Conservation (phyloP, 2,797 vertebrate species). For the Trichosurus vulpecula region DNA sequence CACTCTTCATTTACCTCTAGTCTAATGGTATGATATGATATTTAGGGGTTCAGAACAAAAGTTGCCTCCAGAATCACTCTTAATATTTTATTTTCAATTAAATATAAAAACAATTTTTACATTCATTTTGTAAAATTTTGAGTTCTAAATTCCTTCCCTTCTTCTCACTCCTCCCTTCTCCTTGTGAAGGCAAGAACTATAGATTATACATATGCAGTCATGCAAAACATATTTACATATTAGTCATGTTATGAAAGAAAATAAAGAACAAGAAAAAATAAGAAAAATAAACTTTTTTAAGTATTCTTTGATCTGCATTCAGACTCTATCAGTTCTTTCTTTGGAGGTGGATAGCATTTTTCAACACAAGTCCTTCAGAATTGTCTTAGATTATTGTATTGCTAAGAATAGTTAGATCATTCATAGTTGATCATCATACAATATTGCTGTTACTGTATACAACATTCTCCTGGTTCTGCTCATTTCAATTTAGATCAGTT, state of each 20-base stretch:
- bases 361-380: background rate
- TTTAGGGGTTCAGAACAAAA: background rate
- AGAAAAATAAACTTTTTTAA: background rate
- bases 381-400: background rate
- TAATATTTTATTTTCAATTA: background rate
- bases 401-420: background rate
- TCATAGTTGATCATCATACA: background rate
- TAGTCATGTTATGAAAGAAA: background rate
- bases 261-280: background rate
- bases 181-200: background rate
- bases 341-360: background rate
- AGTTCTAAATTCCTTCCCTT: background rate
- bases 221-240: background rate
- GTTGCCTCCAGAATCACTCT: background rate
- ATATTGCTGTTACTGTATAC: background rate
- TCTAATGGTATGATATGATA: background rate
- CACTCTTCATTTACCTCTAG: background rate
- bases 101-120: background rate
- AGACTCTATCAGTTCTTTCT: background rate
- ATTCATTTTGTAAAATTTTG: background rate
- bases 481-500: background rate
- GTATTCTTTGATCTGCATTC: background rate
- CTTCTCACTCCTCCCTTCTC: background rate
- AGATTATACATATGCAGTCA: background rate
- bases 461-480: background rate